These are phyloP conservation scores for Chrysina gloriosa DNA, from an alignment of 2,888 invertebrate genomes.

Conservation along the genomic window DNA sequence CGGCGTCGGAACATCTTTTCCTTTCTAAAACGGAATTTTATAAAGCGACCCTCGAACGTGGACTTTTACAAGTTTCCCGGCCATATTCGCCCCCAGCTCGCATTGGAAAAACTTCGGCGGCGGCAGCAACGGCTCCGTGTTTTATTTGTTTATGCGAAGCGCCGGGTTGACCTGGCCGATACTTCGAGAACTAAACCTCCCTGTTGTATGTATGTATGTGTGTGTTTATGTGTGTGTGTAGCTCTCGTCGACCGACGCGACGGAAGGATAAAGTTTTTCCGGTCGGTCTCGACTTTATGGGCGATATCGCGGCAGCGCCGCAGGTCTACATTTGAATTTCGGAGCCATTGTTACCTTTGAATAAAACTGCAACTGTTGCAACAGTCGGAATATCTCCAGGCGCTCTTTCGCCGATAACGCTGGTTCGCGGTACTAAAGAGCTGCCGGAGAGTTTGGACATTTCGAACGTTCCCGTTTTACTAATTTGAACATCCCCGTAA, in stretches of 20 bases:
- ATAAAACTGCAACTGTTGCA: constrained; percentile 34
- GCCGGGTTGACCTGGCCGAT: constrained; percentile 41
- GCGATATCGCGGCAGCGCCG: constrained; percentile 14
- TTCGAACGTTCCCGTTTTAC: no score
- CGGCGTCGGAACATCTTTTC: constrained; percentile 3
- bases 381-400: constrained; percentile 1
- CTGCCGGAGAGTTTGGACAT: no score
- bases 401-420: constrained; percentile 14
- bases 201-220: no score
- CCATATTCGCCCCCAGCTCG: constrained; percentile 44
- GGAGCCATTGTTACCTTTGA: constrained; percentile 35
- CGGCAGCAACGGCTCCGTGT: constrained; percentile 53
- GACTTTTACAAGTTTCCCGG: constrained; percentile 41
- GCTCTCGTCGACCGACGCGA: no score
- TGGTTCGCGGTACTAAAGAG: no score
- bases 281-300: constrained; percentile 31
- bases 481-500: no score
- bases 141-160: constrained; percentile 48
- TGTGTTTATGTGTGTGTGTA: no score
- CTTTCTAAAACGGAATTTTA: constrained; percentile 18
- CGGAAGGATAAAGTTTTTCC: constrained; percentile 33
- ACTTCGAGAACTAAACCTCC: constrained; percentile 1
- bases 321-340: constrained; percentile 37
- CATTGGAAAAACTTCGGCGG: constrained; percentile 50
- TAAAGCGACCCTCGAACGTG: not conserved